phyloP scores from a whole-genome alignment of 2,888 invertebrate species.

The Ectobius pallidus region DNA sequence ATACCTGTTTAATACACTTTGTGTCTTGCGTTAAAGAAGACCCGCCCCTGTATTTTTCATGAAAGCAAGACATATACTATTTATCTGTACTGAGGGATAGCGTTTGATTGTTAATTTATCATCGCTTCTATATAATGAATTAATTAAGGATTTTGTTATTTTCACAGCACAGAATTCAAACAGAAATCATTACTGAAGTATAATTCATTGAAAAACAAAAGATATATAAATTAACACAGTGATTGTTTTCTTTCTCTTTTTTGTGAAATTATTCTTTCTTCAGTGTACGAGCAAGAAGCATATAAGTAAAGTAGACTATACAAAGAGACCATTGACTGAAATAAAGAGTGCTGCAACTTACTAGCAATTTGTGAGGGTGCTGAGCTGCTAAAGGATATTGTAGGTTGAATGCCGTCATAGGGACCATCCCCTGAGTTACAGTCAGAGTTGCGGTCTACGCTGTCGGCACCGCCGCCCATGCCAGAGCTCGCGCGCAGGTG shows the following conservation, averaged over 20 bases:
- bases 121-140: neutral
- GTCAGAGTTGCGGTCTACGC: slow-evolving; percentile 85
- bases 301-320: no score
- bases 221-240: no score
- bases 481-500: slow-evolving; percentile 64
- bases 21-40: neutral
- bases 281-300: no score
- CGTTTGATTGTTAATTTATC: neutral
- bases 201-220: no score
- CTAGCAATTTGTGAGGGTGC: slow-evolving; percentile 20
- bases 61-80: neutral
- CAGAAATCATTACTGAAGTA: neutral
- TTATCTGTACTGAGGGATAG: neutral
- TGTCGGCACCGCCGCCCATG: slow-evolving; percentile 68
- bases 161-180: neutral
- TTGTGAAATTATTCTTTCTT: no score
- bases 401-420: slow-evolving; percentile 92
- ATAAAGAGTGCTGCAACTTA: slow-evolving; percentile 22
- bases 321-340: no score
- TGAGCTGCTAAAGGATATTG: slow-evolving; percentile 89
- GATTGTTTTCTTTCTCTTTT: no score
- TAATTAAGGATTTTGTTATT: neutral
- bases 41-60: neutral
- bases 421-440: slow-evolving; percentile 90
- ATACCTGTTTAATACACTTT: neutral